phyloP scores from a whole-genome alignment of 2,888 invertebrate genomes.

The Oligia fasciuncula region DNA sequence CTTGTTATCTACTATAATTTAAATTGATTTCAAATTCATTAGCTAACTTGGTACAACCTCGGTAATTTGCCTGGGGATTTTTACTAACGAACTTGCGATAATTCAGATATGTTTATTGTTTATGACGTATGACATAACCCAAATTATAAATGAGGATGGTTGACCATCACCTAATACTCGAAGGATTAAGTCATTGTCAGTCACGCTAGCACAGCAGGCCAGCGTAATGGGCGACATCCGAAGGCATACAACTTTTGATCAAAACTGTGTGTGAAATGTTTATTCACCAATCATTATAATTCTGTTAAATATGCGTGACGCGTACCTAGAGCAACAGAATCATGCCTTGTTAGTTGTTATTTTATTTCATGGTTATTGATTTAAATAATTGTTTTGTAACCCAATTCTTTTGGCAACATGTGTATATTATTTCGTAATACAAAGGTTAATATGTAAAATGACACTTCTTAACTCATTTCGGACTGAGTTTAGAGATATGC shows the following conservation, averaged over 20 bases:
- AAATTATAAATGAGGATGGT: constrained; percentile 64
- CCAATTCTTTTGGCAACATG: constrained; percentile 18
- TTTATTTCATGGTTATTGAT: constrained; percentile 49
- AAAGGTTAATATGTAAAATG: too few relatives aligned
- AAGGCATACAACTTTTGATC: constrained; percentile 46
- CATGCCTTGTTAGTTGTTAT: constrained; percentile 29
- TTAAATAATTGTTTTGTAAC: constrained; percentile 39
- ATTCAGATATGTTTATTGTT: constrained; percentile 25
- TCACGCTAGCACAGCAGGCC: constrained; percentile 54
- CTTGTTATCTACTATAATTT: neutral
- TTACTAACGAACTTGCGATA: constrained; percentile 21
- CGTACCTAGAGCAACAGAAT: constrained; percentile 10
- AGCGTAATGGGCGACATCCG: constrained; percentile 65
- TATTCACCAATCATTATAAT: constrained; percentile 35
- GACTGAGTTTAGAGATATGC: too few relatives aligned
- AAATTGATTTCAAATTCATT: constrained; percentile 1
- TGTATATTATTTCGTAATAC: constrained; percentile 31
- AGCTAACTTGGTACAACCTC: neutral
- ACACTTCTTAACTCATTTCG: too few relatives aligned
- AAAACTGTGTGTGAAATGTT: constrained; percentile 51
- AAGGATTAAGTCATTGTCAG: constrained; percentile 63
- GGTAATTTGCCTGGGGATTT: constrained; percentile 3
- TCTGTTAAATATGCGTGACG: constrained; percentile 30
- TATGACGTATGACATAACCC: constrained; percentile 42
- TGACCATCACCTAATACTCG: constrained; percentile 68